phyloP scores from a whole-genome alignment of 2,888 invertebrate species.

The Anorthoa munda region DNA sequence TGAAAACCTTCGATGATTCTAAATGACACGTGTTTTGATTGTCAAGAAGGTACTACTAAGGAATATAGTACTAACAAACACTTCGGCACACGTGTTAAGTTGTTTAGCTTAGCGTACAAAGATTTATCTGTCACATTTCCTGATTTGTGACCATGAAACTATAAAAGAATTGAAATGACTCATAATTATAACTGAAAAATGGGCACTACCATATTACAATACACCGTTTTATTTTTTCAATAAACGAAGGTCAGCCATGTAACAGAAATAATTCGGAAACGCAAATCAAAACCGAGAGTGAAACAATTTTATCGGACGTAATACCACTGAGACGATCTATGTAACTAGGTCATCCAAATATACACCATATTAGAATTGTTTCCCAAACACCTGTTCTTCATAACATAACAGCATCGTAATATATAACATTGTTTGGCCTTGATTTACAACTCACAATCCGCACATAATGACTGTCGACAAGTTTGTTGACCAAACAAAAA shows the following conservation, averaged over 20 bases:
- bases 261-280: conserved; percentile 31
- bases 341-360: conserved; percentile 70
- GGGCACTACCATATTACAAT: not conserved
- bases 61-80: conserved; percentile 4
- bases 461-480: conserved; percentile 66
- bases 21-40: not conserved
- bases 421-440: conserved; percentile 77
- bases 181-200: conserved; percentile 32
- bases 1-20: not conserved
- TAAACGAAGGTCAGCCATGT: conserved; percentile 10
- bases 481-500: conserved; percentile 67
- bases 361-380: conserved; percentile 66
- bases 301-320: conserved; percentile 37
- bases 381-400: conserved; percentile 71
- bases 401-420: conserved; percentile 73
- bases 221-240: conserved; percentile 14
- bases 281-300: conserved; percentile 40
- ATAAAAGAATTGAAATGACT: conserved; percentile 14
- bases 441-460: conserved; percentile 72
- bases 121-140: conserved; percentile 20
- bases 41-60: not conserved
- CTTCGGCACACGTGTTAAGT: conserved; percentile 4
- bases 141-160: conserved; percentile 8
- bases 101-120: not conserved
- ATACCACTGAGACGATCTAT: conserved; percentile 38